Conservation (phyloP, 2,888 invertebrate species). For the Mimachlamys varia region DNA sequence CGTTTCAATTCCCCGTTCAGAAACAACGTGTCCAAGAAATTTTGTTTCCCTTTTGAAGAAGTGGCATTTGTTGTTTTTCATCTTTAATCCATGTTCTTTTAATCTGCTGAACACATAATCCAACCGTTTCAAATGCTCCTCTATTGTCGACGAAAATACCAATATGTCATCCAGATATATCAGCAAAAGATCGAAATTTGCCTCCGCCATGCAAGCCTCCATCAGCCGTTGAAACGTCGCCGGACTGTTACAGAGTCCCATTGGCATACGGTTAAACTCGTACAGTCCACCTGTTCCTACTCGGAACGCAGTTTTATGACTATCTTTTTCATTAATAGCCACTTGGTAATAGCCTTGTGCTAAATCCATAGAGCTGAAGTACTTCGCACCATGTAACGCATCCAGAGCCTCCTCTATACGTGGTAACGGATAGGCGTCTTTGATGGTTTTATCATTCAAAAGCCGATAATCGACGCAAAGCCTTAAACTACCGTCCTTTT, state of each 20-base stretch:
- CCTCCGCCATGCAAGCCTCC: conserved; percentile 56
- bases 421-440: too few species aligned
- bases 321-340: conserved; percentile 38
- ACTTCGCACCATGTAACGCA: not conserved
- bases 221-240: conserved; percentile 60
- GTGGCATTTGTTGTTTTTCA: conserved; percentile 51
- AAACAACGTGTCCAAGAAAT: conserved; percentile 56
- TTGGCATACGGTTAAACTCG: too few species aligned
- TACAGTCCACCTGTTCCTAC: too few species aligned
- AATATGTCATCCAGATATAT: conserved; percentile 63
- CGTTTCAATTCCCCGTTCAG: conserved; percentile 46
- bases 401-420: too few species aligned
- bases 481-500: too few species aligned
- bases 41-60: conserved; percentile 51
- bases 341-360: conserved; percentile 32
- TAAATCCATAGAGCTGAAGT: conserved; percentile 16
- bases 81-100: conserved; percentile 47
- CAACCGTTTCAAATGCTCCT: conserved; percentile 48
- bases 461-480: too few species aligned
- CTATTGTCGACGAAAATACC: conserved; percentile 53
- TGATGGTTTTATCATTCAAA: too few species aligned
- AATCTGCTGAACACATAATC: conserved; percentile 48
- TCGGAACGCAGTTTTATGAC: conserved; percentile 44
- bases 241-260: conserved; percentile 58
- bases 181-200: conserved; percentile 55